Evolutionary conservation across 2,113 vertebrate species (phyloP), one percentile per base, ranked within the genome.

Genomic region (Pongo abelii): DNA sequence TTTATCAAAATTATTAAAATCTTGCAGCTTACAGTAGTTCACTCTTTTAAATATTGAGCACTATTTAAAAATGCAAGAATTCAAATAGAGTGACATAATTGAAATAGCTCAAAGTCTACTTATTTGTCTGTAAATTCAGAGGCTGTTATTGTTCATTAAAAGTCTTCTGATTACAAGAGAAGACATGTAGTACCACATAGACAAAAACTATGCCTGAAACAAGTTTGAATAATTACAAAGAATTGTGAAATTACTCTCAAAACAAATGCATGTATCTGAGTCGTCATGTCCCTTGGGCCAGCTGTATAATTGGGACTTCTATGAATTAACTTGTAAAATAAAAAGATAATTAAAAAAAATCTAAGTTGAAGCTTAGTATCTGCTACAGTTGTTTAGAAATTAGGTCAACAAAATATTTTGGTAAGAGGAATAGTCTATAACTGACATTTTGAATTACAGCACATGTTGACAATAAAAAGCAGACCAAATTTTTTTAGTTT

Each of bases 111-210:
- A 80, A 80, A 59, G 85, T 84, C 20, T 94, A 10, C 17, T 88
- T 87, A 10, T 40, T 88, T 91, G 30, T 81, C 35, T 85, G 86
- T 85, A 52, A 8, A 55, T 67, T 72, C 14, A 67, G 23, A 46
- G 88, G 35, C 32, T 61, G 22, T 93, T 80, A 35, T 92, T 95
- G 7, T 81, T 38, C 92, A 79, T 43, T 81, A 93, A 96, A 30
- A 84, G 35, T 88, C 38, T 79, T 79, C n/a, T 78, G 27, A 40
- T 81, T 86, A 50, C 13, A 69, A 70, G 35, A 80, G 70, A 94
- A 89, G 61, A 77, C 38, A 83, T 27, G 3, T 93, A 80, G 35
- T 69, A 50, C 6, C 27, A 59, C 25, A 57, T n/a, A 67, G 27
- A 59, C 27, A 87, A 87, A 93, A 93, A 57, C 0, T 13, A 12